Evolutionary conservation across 2,113 vertebrate genomes (phyloP).

Genomic region (Pachypanchax playfairii): DNA sequence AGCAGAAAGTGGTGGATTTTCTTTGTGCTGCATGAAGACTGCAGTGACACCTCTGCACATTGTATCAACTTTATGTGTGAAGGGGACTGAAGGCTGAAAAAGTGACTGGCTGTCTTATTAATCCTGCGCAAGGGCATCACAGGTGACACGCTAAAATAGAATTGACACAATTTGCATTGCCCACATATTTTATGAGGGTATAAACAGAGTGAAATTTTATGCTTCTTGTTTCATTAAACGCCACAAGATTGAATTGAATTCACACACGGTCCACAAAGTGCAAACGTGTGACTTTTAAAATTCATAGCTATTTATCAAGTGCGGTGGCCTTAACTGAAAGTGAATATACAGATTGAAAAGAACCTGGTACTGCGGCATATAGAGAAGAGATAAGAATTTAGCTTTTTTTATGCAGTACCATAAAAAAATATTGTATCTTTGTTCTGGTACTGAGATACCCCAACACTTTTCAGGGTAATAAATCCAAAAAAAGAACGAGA

Average conservation of each 20-base stretch:
- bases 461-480: constrained; percentile 33
- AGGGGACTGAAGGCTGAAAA: constrained; percentile 14
- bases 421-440: constrained; percentile 11
- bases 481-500: constrained; percentile 14
- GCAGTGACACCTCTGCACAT: not conserved
- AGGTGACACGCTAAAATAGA: constrained; percentile 42
- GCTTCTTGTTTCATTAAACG: constrained; percentile 19
- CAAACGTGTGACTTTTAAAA: constrained; percentile 18
- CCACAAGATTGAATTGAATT: constrained; percentile 24
- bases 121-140: constrained; percentile 29
- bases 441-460: constrained; percentile 12
- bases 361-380: constrained; percentile 6
- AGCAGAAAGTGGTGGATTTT: constrained; percentile 20
- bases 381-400: constrained; percentile 19
- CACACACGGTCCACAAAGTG: constrained; percentile 14
- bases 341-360: not conserved
- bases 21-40: constrained; percentile 27
- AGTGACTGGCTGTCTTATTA: constrained; percentile 17
- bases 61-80: constrained; percentile 39
- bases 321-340: constrained; percentile 6
- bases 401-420: constrained; percentile 8
- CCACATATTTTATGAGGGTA: constrained; percentile 45
- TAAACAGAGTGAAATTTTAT: constrained; percentile 34
- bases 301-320: constrained; percentile 16
- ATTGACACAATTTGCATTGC: constrained; percentile 32